Evolutionary conservation across 53 echinoderm and acorn worm species (phyloP).

Genomic region (Mesocentrotus franciscanus): DNA sequence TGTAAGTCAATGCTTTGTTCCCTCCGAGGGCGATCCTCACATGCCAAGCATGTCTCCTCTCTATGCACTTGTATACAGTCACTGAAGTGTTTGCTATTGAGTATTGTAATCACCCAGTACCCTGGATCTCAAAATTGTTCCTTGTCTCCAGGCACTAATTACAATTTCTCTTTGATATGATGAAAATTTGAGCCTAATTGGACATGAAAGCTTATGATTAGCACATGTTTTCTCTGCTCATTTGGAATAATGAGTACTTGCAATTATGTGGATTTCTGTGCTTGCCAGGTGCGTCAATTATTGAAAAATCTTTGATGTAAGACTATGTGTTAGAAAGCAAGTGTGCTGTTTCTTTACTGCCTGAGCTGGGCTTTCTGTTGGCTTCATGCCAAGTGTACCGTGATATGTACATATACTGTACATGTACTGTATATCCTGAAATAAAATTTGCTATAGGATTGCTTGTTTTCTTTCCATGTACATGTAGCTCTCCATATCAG

Average conservation of each 20-base stretch:
- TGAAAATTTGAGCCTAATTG: neutral
- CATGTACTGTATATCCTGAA: neutral
- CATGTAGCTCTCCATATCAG: neutral
- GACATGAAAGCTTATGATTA: slow-evolving; percentile 1
- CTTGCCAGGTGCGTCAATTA: neutral
- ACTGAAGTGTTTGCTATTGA: slow-evolving; percentile 20
- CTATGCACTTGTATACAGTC: slow-evolving; percentile 12
- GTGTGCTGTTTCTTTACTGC: slow-evolving; percentile 4
- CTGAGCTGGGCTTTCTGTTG: neutral
- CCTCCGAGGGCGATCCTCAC: neutral
- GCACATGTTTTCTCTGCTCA: neutral
- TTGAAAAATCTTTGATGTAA: neutral
- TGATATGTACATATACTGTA: neutral
- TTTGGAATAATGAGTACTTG: neutral
- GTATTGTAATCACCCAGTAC: neutral
- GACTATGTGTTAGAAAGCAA: slow-evolving; percentile 25
- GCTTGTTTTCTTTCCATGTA: neutral
- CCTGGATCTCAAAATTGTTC: neutral
- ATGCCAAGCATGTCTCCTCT: slow-evolving; percentile 2
- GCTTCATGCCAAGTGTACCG: neutral
- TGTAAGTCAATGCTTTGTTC: slow-evolving; percentile 6
- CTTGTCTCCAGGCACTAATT: slow-evolving; percentile 4
- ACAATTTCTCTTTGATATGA: neutral
- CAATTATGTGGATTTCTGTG: slow-evolving; percentile 23
- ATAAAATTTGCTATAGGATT: neutral